phyloP scores from a whole-genome alignment of 2,113 vertebrate genomes.

The Melospiza melodia region DNA sequence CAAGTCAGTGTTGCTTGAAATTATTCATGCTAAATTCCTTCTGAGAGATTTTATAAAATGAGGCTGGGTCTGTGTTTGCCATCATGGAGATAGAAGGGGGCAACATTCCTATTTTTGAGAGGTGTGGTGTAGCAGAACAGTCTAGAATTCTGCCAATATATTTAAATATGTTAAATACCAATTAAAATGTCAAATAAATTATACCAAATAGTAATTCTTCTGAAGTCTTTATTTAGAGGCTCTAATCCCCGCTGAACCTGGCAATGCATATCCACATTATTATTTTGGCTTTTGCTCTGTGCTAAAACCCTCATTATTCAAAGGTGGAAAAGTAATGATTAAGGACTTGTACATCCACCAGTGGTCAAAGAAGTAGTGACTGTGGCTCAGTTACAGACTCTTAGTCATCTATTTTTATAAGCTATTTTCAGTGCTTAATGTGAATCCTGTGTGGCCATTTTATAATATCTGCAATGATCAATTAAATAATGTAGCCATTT shows the following conservation, averaged over 20 bases:
- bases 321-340: not conserved
- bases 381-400: not conserved
- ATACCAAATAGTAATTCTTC: slow-evolving; percentile 40
- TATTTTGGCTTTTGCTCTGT: not conserved
- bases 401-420: not conserved
- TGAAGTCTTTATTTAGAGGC: slow-evolving; percentile 52
- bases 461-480: not conserved
- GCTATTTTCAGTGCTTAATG: not conserved
- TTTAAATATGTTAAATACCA: slow-evolving; percentile 47
- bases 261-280: not conserved
- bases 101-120: not conserved
- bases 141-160: not conserved
- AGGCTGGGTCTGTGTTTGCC: not conserved
- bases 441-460: not conserved
- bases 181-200: slow-evolving; percentile 53
- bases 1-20: not conserved
- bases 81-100: not conserved
- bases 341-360: not conserved
- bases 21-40: not conserved
- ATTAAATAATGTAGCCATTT: not conserved
- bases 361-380: not conserved
- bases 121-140: not conserved
- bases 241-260: slow-evolving; percentile 39
- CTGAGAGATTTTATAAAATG: not conserved
- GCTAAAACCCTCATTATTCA: not conserved